Evolutionary conservation across 2,888 invertebrate genomes (phyloP).

Genomic region (Camponotus fellah): DNA sequence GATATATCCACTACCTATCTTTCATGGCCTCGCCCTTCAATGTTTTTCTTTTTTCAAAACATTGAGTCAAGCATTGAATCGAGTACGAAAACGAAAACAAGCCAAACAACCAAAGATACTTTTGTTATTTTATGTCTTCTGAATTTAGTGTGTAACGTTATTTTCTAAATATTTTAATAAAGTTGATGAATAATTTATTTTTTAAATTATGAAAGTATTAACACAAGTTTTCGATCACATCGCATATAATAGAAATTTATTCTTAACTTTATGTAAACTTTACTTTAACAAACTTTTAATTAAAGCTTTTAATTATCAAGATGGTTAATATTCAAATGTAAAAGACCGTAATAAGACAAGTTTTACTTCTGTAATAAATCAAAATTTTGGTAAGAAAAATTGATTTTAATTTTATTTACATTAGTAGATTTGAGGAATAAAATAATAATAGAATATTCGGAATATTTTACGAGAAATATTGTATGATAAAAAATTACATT

Average conservation of each 20-base stretch:
- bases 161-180: not conserved
- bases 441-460: no score
- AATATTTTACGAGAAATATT: no score
- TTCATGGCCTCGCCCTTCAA: no score
- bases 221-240: not conserved
- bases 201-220: no score
- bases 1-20: no score
- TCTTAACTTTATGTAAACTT: conserved; percentile 12
- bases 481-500: no score
- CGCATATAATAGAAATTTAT: conserved; percentile 8
- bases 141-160: not conserved
- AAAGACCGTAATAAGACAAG: not conserved
- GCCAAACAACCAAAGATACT: no score
- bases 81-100: no score
- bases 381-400: not conserved
- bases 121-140: no score
- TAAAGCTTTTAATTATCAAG: conserved; percentile 17
- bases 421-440: no score
- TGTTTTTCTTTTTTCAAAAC: not conserved
- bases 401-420: not conserved
- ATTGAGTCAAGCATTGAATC: not conserved
- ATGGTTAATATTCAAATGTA: conserved; percentile 27
- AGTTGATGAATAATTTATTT: no score
- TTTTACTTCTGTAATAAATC: not conserved
- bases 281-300: conserved; percentile 4